Base-by-base conservation (phyloP, 2,797 vertebrate species). In the Rousettus madagascariensis region DNA sequence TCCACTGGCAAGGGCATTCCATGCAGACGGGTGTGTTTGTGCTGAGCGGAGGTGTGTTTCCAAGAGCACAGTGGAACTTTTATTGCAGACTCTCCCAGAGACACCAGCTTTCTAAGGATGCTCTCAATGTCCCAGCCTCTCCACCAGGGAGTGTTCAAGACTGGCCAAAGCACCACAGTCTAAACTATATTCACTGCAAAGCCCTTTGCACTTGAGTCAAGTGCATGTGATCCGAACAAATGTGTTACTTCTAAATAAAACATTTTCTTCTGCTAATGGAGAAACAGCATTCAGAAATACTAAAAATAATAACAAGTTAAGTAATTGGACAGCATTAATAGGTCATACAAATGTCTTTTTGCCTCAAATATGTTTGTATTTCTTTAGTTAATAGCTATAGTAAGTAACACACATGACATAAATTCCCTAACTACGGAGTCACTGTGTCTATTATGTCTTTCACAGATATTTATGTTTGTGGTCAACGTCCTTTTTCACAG, bases 401-500 rank as follows among this genome's bases (percentile, higher is more conserved):
- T 68, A 55, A 95, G 61, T 85, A 82, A 55, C 30, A 46, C 9
- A 30, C 1, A 4, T 33, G 15, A 33, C 43, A 33, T 38, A 77
- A 33, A 61, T 28, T 65, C 80, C 24, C 15, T 41, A 74, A 7
- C 55, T 33, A 2, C 43, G n/a, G 69, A 24, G 57, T 43, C 10
- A 1, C 15, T 16, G 41, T 16, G 4, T 65, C 20, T 79, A 2
- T 38, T 33, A 22, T 66, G 72, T 90, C 53, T 90, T 85, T 91
- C 72, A 20, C 20, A 17, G 89, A 13, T 74, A 26, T 80, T 90
- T 87, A 24, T 66, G 80, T 94, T 91, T 86, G 86, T 74, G 61
- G 77, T 13, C 20, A 72, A 49, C 26, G 10, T 26, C 65, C 66
- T 33, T 89, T 89, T 59, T 80, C 36, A 19, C 8, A 19, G 80